Percentiles rank a stretch among this genome's conserved stretches.
Evolutionary conservation across 2,797 vertebrate species (phyloP).

Genomic region (Orientallactaga sibirica): DNA sequence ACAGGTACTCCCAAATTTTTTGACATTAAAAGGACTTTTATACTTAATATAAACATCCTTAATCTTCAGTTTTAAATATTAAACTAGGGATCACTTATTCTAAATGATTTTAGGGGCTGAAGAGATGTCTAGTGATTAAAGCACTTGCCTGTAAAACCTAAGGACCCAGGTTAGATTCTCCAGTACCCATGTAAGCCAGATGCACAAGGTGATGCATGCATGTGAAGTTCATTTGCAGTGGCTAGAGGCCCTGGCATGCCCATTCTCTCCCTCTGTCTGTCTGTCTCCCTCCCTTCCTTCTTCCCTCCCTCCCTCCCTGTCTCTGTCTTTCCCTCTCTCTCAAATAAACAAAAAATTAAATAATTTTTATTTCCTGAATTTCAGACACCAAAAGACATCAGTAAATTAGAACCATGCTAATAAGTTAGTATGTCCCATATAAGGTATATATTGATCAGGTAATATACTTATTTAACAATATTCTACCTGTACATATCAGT

Average conservation of each 20-base stretch:
- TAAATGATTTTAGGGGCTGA: not conserved
- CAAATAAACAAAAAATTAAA: no score
- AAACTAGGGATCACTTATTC: slow-evolving; percentile 12
- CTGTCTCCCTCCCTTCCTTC: no score
- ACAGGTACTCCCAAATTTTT: not conserved
- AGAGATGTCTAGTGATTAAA: no score
- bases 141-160: no score
- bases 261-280: no score
- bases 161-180: no score
- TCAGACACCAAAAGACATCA: slow-evolving; percentile 38
- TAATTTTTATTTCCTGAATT: slow-evolving; percentile 42
- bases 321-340: no score
- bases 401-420: slow-evolving; percentile 27
- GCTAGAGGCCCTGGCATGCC: no score
- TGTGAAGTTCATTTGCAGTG: no score
- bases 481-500: slow-evolving; percentile 6
- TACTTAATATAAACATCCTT: slow-evolving; percentile 22
- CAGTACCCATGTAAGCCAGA: no score
- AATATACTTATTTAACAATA: not conserved
- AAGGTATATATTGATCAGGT: slow-evolving; percentile 4
- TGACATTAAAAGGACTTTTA: not conserved
- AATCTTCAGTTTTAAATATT: slow-evolving; percentile 31
- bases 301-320: no score
- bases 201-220: no score
- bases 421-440: slow-evolving; percentile 34